Evolutionary conservation across 2,797 vertebrate species (phyloP).

Genomic region (Antrozous pallidus): DNA sequence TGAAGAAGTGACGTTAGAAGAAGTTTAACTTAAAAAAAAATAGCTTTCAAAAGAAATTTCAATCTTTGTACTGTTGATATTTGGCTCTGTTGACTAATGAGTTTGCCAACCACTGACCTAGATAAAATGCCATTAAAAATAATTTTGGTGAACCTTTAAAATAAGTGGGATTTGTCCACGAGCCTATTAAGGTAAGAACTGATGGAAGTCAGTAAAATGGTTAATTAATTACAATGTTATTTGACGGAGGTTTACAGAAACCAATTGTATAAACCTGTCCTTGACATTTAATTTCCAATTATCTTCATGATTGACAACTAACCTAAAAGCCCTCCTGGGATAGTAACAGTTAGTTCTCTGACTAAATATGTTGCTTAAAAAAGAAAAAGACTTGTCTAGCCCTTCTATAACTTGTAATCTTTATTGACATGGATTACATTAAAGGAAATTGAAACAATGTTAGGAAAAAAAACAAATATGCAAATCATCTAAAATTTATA

Average conservation of each 20-base stretch:
- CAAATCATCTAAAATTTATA: background rate
- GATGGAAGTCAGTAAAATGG: background rate
- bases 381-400: background rate
- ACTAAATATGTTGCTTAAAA: conserved; percentile 6
- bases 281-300: conserved; percentile 29
- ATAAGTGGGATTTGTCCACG: background rate
- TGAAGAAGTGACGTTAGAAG: too few relatives aligned
- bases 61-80: too few relatives aligned
- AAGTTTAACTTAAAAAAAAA: too few relatives aligned
- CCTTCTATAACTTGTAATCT: background rate
- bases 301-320: background rate
- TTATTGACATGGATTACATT: background rate
- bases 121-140: background rate
- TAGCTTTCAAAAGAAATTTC: too few relatives aligned
- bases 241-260: background rate
- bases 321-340: background rate
- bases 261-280: background rate
- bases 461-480: background rate
- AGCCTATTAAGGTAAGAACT: background rate
- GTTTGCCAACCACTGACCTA: too few relatives aligned
- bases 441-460: background rate
- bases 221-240: conserved; percentile 37
- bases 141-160: background rate
- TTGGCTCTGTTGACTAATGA: too few relatives aligned
- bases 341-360: background rate